Evolutionary conservation across 2,113 vertebrate genomes (phyloP).

Genomic region (Pedionomus torquatus): DNA sequence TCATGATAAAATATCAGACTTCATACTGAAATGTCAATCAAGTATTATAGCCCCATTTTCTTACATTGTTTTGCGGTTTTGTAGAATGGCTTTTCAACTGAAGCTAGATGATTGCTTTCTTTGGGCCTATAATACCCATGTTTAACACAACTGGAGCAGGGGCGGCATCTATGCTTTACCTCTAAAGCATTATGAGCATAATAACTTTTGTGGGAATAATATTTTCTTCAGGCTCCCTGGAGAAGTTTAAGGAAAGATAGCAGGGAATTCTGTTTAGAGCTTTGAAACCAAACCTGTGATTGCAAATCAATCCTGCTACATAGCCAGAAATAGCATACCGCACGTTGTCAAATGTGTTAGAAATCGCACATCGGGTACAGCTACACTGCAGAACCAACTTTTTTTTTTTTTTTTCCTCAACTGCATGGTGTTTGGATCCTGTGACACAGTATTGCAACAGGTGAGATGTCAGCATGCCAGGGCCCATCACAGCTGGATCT

Average conservation of each 20-base stretch:
- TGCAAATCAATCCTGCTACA: background rate
- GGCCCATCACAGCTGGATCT: background rate
- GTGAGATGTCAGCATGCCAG: background rate
- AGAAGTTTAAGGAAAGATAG: background rate
- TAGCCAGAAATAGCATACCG: constrained; percentile 34
- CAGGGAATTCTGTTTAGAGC: background rate
- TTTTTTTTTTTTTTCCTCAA: background rate
- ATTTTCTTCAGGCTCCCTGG: background rate
- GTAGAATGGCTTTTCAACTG: background rate
- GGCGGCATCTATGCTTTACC: background rate
- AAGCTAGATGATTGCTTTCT: background rate
- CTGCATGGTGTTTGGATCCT: background rate
- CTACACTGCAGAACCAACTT: constrained; percentile 17
- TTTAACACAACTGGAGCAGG: background rate
- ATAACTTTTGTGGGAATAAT: background rate
- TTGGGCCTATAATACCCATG: background rate
- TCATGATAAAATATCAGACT: background rate
- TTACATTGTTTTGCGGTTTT: background rate
- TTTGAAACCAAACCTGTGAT: background rate
- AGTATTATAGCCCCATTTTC: background rate
- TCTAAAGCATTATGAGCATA: background rate
- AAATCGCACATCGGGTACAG: constrained; percentile 59
- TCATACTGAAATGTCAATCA: background rate
- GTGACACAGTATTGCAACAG: constrained; percentile 47
- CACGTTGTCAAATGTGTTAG: constrained; percentile 60